These are phyloP conservation scores for Cyphomyrus discorhynchus DNA, from an alignment of 2,113 vertebrate species.

Conservation along the genomic window DNA sequence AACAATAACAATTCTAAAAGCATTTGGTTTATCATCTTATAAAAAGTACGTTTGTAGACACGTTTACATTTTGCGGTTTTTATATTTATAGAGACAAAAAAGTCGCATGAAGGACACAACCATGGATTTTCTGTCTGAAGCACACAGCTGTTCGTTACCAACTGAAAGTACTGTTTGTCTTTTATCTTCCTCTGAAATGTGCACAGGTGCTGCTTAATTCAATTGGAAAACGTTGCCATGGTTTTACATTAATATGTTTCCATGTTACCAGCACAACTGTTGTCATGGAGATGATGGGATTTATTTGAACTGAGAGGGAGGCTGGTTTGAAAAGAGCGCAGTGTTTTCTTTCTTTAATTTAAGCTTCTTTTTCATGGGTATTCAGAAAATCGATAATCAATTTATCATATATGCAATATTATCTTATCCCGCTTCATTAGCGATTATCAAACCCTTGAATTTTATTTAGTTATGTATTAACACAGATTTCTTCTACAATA, in stretches of 20 bases:
- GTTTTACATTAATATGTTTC: slow-evolving; percentile 61
- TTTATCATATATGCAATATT: background rate
- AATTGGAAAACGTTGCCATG: slow-evolving; percentile 62
- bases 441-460: background rate
- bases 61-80: background rate
- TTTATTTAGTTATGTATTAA: background rate
- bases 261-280: slow-evolving; percentile 60
- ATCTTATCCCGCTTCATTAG: background rate
- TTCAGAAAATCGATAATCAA: slow-evolving; percentile 10
- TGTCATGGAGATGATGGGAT: slow-evolving; percentile 65
- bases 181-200: slow-evolving; percentile 60
- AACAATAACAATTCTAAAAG: background rate
- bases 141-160: slow-evolving; percentile 66
- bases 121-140: slow-evolving; percentile 36
- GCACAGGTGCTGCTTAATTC: slow-evolving; percentile 72
- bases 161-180: slow-evolving; percentile 43
- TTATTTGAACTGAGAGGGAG: slow-evolving; percentile 60
- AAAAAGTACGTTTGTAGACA: background rate
- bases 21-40: background rate
- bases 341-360: slow-evolving; percentile 40
- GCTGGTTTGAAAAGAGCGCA: slow-evolving; percentile 45
- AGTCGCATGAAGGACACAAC: slow-evolving; percentile 38
- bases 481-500: background rate
- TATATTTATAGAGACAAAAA: slow-evolving; percentile 16
- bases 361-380: slow-evolving; percentile 15